Evolutionary conservation across 2,797 vertebrate species (phyloP).

Genomic region (Xenopus petersii): DNA sequence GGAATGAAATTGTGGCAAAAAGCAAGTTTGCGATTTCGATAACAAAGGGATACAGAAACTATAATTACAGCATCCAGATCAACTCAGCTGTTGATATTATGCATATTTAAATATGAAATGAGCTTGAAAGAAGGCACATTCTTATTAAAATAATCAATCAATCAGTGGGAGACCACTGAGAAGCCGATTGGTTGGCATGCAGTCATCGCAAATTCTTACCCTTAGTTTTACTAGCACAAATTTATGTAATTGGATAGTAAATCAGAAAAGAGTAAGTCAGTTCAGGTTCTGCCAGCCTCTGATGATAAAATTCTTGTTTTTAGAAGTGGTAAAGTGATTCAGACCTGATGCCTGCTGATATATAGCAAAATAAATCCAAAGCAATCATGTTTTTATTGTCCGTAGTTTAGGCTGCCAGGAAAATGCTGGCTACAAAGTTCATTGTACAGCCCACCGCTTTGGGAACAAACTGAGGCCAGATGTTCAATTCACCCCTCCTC

Average conservation of each 20-base stretch:
- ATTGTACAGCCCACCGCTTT: not conserved
- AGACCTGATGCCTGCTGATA: conserved; percentile 9
- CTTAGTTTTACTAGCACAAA: not conserved
- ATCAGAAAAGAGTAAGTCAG: conserved; percentile 1
- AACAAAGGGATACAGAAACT: not conserved
- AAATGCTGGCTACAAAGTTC: not conserved
- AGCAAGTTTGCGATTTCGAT: not conserved
- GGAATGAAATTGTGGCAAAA: not conserved
- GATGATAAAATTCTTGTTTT: conserved; percentile 11
- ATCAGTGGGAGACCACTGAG: conserved; percentile 19
- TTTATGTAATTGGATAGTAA: conserved; percentile 21
- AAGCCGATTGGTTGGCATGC: conserved; percentile 1
- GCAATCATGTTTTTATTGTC: conserved; percentile 18
- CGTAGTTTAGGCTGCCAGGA: not conserved
- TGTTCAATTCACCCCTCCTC: not conserved
- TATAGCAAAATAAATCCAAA: conserved; percentile 5
- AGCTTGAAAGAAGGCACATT: not conserved
- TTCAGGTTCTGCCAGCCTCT: conserved; percentile 1
- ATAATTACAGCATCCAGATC: conserved; percentile 30
- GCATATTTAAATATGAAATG: conserved; percentile 28
- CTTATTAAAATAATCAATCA: conserved; percentile 40
- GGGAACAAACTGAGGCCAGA: not conserved
- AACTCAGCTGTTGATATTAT: conserved; percentile 11
- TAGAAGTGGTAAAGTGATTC: conserved; percentile 3
- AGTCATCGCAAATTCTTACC: conserved; percentile 7